Conservation (phyloP, 2,888 invertebrate species). For the Malthinus flaveolus region DNA sequence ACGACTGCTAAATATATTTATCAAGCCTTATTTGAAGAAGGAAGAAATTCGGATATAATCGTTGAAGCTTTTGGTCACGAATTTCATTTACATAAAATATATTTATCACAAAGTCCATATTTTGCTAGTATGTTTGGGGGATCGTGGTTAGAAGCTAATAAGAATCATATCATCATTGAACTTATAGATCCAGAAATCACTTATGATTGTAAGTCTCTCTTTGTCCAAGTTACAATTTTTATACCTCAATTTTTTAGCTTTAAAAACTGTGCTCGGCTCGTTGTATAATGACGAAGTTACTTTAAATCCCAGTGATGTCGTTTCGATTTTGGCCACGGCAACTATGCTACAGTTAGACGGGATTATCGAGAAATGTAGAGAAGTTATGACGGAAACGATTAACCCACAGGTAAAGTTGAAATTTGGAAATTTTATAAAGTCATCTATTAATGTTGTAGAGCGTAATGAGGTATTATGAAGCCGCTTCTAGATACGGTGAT, state of each 20-base stretch:
- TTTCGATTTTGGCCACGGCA: conserved; percentile 72
- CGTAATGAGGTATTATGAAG: conserved; percentile 69
- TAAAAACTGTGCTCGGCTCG: conserved; percentile 73
- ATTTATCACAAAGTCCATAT: conserved; percentile 78
- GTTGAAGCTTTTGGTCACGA: conserved; percentile 71
- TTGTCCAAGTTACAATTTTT: not conserved
- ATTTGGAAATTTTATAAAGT: not conserved
- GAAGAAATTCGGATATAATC: conserved; percentile 74
- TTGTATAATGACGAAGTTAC: conserved; percentile 75
- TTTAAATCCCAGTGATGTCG: conserved; percentile 68
- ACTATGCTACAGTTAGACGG: conserved; percentile 75
- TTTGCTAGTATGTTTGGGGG: conserved; percentile 82
- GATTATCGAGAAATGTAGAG: conserved; percentile 70
- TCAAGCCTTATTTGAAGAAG: conserved; percentile 73
- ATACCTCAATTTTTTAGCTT: conserved; percentile 56
- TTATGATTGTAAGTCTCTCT: conserved; percentile 60
- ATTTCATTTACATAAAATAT: conserved; percentile 78
- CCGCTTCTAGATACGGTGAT: conserved; percentile 70
- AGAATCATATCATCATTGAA: conserved; percentile 67
- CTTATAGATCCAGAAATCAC: conserved; percentile 74
- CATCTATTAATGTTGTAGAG: conserved; percentile 57
- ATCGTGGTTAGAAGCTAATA: conserved; percentile 72
- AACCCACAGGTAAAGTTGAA: conserved; percentile 59
- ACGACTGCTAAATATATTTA: conserved; percentile 80
- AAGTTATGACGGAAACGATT: conserved; percentile 76